Evolutionary conservation across 2,888 invertebrate genomes (phyloP).

Genomic region (Acanthosepion esculentum): DNA sequence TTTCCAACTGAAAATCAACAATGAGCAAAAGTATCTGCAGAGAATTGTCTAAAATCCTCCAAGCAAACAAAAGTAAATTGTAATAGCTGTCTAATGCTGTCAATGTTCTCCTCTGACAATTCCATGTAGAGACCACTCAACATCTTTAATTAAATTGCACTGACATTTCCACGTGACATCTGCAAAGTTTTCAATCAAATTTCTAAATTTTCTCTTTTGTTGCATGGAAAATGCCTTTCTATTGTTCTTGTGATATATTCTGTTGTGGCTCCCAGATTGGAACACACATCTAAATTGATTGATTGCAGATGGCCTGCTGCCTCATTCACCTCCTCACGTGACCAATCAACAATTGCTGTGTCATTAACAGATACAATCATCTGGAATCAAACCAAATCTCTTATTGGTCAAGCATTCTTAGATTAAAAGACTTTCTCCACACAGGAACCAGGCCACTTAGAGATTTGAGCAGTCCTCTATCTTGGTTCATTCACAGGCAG

Average conservation of each 20-base stretch:
- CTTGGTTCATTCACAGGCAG: not conserved
- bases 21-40: too few species aligned
- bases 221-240: not conserved
- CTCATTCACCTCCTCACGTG: not conserved
- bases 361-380: not conserved
- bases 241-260: not conserved
- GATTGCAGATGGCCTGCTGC: not conserved
- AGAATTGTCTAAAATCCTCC: too few species aligned
- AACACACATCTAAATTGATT: not conserved
- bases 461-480: not conserved
- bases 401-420: not conserved
- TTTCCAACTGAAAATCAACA: too few species aligned
- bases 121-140: too few species aligned
- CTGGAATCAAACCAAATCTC: conserved; percentile 20
- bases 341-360: conserved; percentile 18
- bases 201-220: not conserved
- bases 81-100: too few species aligned
- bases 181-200: not conserved
- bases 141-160: too few species aligned
- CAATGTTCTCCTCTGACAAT: too few species aligned
- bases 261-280: not conserved
- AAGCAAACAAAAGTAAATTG: too few species aligned
- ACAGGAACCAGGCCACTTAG: not conserved
- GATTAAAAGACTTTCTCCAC: conserved; percentile 5
- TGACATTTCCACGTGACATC: too few species aligned